A percentile compares a stretch with the other conserved stretches of the same genome.
These are phyloP conservation scores for Aeoliscus strigatus DNA, from an alignment of 2,797 vertebrate species.

Conservation along the genomic window DNA sequence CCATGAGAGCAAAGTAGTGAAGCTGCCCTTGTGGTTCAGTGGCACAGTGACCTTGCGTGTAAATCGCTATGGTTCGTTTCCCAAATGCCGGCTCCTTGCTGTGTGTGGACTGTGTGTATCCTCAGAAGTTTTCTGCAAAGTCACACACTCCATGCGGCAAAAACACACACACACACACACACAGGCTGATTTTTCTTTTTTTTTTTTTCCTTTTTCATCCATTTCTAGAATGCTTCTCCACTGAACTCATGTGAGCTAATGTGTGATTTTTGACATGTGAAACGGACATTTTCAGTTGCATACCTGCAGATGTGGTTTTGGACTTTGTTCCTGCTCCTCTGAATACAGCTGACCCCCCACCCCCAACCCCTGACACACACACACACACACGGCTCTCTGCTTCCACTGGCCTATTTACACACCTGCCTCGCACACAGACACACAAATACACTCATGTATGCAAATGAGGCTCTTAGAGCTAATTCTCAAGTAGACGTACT, in stretches of 20 bases:
- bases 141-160: too few relatives aligned
- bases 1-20: constrained; percentile 33
- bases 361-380: too few relatives aligned
- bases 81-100: constrained; percentile 13
- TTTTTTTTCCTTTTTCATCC: too few relatives aligned
- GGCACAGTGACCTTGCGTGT: constrained; percentile 60
- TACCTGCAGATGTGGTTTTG: constrained; percentile 48
- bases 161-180: not conserved
- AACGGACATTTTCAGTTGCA: constrained; percentile 21
- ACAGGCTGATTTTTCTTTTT: not conserved
- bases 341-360: constrained; percentile 58
- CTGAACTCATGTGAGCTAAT: constrained; percentile 2
- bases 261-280: constrained; percentile 25
- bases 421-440: constrained; percentile 50
- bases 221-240: not conserved
- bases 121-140: too few relatives aligned
- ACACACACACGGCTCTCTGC: constrained; percentile 26
- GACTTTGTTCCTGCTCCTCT: constrained; percentile 63
- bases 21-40: constrained; percentile 54
- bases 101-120: too few relatives aligned
- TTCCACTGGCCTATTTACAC: constrained; percentile 68
- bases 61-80: constrained; percentile 35
- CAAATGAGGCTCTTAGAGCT: not conserved
- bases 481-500: too few relatives aligned
- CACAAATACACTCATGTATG: constrained; percentile 11